These are phyloP conservation scores for Zele albiditarsus DNA, from an alignment of 2,888 invertebrate species.

Conservation along the genomic window DNA sequence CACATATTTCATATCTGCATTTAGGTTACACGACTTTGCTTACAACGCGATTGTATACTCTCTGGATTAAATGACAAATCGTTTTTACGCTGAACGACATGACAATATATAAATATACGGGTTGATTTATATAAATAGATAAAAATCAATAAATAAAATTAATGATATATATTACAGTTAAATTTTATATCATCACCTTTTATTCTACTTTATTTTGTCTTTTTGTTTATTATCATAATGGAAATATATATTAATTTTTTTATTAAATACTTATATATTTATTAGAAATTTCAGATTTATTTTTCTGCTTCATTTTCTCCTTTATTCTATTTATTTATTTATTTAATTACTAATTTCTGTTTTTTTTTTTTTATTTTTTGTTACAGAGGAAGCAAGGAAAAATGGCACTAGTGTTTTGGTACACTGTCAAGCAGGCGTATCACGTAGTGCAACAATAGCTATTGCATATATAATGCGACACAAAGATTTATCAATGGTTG, in stretches of 20 bases:
- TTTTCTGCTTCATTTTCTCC: no score
- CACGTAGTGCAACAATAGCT: conserved; percentile 94
- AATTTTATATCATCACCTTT: background rate
- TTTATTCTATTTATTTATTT: no score
- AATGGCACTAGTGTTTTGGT: conserved; percentile 85
- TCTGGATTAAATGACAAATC: conserved; percentile 3
- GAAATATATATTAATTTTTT: no score
- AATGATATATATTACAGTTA: background rate
- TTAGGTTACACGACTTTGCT: conserved; percentile 63
- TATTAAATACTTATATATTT: no score
- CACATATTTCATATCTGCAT: background rate
- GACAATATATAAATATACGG: conserved; percentile 27
- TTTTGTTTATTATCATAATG: no score
- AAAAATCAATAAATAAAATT: background rate
- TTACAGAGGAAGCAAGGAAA: conserved; percentile 83
- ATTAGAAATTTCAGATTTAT: no score
- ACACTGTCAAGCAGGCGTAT: conserved; percentile 97
- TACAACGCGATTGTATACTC: conserved; percentile 43
- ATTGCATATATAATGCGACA: conserved; percentile 96
- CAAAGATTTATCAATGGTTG: conserved; percentile 86
- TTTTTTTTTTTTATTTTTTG: conserved; percentile 30
- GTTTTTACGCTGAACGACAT: conserved; percentile 38
- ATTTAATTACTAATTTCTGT: background rate
- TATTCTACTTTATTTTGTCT: background rate
- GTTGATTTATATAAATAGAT: background rate